A percentile compares a stretch with the other conserved stretches of the same genome.
phyloP scores from a whole-genome alignment of 2,113 vertebrate species.

The Oryzias melastigma region DNA sequence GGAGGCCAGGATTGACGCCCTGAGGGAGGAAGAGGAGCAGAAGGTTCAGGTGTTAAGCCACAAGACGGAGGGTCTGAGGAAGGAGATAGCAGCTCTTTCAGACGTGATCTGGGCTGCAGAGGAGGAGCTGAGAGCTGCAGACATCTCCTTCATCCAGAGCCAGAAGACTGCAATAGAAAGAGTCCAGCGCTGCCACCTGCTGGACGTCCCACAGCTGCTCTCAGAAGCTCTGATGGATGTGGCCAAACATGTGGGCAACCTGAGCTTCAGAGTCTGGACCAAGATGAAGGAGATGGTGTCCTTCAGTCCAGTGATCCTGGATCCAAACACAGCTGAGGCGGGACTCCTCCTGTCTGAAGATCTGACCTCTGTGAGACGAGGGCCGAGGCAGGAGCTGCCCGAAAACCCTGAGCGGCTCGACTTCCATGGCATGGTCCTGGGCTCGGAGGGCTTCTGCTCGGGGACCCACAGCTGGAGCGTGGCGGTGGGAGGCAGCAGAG shows the following conservation, averaged over 20 bases:
- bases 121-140: neutral
- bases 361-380: neutral
- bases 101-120: neutral
- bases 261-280: slow-evolving; percentile 14
- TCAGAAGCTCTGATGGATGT: slow-evolving; percentile 17
- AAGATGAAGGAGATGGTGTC: slow-evolving; percentile 9
- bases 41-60: neutral
- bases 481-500: neutral
- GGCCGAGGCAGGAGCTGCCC: slow-evolving; percentile 6
- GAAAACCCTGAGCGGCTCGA: slow-evolving; percentile 4
- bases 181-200: neutral
- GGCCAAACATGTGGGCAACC: slow-evolving; percentile 27
- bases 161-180: neutral
- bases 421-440: neutral
- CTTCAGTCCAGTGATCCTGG: slow-evolving; percentile 13
- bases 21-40: slow-evolving; percentile 8
- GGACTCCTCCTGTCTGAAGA: slow-evolving; percentile 4
- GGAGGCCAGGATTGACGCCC: neutral
- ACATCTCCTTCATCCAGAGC: slow-evolving; percentile 1
- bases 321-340: neutral
- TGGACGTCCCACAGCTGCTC: neutral
- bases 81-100: slow-evolving; percentile 1
- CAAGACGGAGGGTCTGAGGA: slow-evolving; percentile 4
- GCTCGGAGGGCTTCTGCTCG: slow-evolving; percentile 10
- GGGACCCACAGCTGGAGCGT: slow-evolving; percentile 8